phyloP scores from a whole-genome alignment of 2,797 vertebrate species.

The Gobionotothen gibberifrons region DNA sequence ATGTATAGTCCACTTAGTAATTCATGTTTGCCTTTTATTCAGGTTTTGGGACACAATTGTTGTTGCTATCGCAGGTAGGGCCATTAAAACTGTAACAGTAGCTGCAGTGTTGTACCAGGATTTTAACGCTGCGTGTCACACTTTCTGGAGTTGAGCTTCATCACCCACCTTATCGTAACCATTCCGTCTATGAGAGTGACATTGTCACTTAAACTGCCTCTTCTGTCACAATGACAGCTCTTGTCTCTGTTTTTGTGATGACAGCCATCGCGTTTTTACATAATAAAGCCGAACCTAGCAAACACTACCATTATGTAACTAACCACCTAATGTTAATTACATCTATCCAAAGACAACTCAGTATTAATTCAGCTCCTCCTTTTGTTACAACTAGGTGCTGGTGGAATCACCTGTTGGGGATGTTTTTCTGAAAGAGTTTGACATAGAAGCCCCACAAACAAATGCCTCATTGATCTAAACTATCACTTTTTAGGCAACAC shows the following conservation, averaged over 20 bases:
- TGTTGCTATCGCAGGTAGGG: not conserved
- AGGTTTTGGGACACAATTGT: not conserved
- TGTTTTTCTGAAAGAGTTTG: no score
- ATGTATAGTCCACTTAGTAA: rapidly evolving
- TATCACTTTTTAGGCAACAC: no score
- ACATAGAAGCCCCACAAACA: no score
- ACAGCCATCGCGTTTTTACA: not conserved
- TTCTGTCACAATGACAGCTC: no score
- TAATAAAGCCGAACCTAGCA: not conserved
- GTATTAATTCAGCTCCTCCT: not conserved
- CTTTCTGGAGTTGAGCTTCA: not conserved
- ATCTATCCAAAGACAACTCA: not conserved
- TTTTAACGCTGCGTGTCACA: constrained; percentile 40
- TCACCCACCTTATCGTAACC: not conserved
- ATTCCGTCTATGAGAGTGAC: no score
- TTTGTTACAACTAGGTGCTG: not conserved
- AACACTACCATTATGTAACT: not conserved
- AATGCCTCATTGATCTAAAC: no score
- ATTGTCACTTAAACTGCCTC: not conserved
- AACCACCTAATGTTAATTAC: no score
- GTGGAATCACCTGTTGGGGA: no score
- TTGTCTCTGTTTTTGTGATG: not conserved
- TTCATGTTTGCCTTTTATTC: not conserved
- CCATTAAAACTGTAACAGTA: not conserved
- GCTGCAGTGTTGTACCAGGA: not conserved